These are phyloP conservation scores for Spinibarbus caldwelli DNA, from an alignment of 2,797 vertebrate genomes.

Conservation along the genomic window DNA sequence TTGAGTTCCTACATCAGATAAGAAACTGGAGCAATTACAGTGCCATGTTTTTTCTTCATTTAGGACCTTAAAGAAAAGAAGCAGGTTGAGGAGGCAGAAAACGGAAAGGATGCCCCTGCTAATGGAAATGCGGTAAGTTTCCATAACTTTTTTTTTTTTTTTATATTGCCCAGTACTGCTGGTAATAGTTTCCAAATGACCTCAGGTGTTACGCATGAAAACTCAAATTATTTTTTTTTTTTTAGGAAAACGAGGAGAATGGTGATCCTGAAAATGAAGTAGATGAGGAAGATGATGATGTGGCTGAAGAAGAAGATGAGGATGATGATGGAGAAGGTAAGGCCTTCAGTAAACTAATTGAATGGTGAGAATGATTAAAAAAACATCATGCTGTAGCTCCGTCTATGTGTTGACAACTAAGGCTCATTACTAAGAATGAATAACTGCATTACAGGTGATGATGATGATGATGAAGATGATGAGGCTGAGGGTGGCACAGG, in stretches of 20 bases:
- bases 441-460: slow-evolving; percentile 77
- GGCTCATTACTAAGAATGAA: neutral
- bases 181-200: neutral
- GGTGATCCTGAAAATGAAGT: slow-evolving; percentile 89
- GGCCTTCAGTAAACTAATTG: slow-evolving; percentile 35
- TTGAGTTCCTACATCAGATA: neutral
- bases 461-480: slow-evolving; percentile 83
- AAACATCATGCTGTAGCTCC: neutral
- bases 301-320: slow-evolving; percentile 87
- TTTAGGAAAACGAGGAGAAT: slow-evolving; percentile 87
- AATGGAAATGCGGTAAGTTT: slow-evolving; percentile 83
- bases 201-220: neutral
- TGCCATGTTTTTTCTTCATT: neutral
- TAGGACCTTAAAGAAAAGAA: slow-evolving; percentile 94
- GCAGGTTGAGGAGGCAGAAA: slow-evolving; percentile 87
- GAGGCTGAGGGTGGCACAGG: slow-evolving; percentile 83
- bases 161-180: too few species aligned
- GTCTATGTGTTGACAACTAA: neutral
- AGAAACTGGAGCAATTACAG: neutral
- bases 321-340: slow-evolving; percentile 91
- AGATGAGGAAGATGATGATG: slow-evolving; percentile 91
- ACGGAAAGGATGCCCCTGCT: slow-evolving; percentile 86
- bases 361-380: neutral
- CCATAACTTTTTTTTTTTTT: neutral
- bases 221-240: neutral